These are phyloP conservation scores for Ornithorhynchus anatinus DNA, from an alignment of 2,113 vertebrate species.

Conservation along the genomic window DNA sequence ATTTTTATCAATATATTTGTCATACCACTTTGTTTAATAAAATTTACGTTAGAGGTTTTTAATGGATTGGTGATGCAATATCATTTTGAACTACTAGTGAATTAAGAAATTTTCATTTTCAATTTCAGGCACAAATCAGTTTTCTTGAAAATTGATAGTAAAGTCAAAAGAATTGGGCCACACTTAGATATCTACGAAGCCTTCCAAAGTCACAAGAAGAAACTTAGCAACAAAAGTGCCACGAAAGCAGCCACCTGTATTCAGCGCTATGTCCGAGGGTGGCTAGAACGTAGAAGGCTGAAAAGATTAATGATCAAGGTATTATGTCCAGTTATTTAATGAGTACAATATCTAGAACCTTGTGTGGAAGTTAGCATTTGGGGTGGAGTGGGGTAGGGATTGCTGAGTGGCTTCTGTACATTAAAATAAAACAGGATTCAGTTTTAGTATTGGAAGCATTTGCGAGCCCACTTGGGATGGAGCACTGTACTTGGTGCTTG, in stretches of 20 bases:
- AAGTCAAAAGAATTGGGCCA: constrained; percentile 50
- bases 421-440: no score
- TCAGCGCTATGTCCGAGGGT: constrained; percentile 35
- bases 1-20: background rate
- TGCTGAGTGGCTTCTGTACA: no score
- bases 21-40: background rate
- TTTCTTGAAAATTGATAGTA: constrained; percentile 14
- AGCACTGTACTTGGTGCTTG: no score
- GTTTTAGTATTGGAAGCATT: no score
- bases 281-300: constrained; percentile 20
- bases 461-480: no score
- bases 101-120: background rate
- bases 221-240: background rate
- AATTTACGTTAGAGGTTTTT: background rate
- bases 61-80: background rate
- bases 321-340: background rate
- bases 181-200: constrained; percentile 43
- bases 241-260: constrained; percentile 20
- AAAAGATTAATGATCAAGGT: constrained; percentile 38
- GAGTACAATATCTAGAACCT: accelerated
- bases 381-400: no score
- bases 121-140: background rate
- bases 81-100: background rate
- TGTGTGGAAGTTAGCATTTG: no score
- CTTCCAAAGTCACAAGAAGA: background rate